Conservation (phyloP, 2,888 invertebrate genomes). For the Leptura quadrifasciata region DNA sequence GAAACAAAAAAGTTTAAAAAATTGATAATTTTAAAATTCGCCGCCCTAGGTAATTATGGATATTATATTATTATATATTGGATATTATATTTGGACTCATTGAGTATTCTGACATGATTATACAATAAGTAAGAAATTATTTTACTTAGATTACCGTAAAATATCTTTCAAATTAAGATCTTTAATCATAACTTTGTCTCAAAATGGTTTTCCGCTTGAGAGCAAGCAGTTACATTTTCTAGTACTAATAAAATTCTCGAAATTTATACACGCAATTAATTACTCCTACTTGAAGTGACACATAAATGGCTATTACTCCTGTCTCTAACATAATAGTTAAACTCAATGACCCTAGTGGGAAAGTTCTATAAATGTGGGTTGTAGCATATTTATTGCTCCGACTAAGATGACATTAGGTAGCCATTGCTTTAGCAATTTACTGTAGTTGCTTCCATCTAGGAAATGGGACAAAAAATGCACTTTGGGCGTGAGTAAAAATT, state of each 20-base stretch:
- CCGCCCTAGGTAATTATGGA: too few relatives aligned
- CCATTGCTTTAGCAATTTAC: neutral
- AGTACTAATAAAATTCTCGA: neutral
- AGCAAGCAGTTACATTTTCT: neutral
- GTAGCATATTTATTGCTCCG: neutral
- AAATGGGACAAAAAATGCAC: neutral
- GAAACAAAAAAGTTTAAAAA: too few relatives aligned
- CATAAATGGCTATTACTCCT: neutral
- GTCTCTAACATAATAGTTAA: neutral
- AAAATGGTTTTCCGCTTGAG: neutral
- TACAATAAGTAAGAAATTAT: too few relatives aligned
- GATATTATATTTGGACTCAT: too few relatives aligned
- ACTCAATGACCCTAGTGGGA: neutral
- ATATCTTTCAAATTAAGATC: too few relatives aligned
- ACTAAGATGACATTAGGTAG: neutral
- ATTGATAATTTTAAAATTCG: too few relatives aligned
- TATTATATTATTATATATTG: too few relatives aligned
- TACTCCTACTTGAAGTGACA: neutral
- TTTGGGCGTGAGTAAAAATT: neutral
- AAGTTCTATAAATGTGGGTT: neutral
- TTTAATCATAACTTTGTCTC: neutral
- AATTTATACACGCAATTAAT: neutral
- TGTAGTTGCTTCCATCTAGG: neutral
- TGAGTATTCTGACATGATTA: too few relatives aligned
- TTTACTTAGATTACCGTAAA: too few relatives aligned